A percentile compares a stretch with the other conserved stretches of the same genome.
These are phyloP conservation scores for Drosophila pseudotakahashii DNA, from an alignment of 2,888 invertebrate species.

Conservation along the genomic window DNA sequence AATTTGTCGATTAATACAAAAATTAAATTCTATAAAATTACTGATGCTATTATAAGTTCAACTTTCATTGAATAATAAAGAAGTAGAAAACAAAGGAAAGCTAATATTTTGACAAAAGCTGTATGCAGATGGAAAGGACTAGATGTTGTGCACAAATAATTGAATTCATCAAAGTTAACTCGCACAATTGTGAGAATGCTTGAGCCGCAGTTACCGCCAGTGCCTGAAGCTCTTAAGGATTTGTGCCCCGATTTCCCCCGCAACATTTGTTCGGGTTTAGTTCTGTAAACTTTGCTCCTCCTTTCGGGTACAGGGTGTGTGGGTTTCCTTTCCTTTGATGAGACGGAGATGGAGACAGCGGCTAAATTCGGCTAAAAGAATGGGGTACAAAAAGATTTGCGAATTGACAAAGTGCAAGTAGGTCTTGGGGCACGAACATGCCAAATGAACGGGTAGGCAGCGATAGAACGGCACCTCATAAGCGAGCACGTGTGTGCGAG, in stretches of 20 bases:
- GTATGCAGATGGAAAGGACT: slow-evolving; percentile 31
- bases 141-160: slow-evolving; percentile 66
- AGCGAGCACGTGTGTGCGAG: slow-evolving; percentile 30
- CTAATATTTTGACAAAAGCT: slow-evolving; percentile 24
- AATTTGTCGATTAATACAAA: too few species aligned
- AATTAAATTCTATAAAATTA: too few species aligned
- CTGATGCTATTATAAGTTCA: not conserved
- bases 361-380: slow-evolving; percentile 49
- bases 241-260: slow-evolving; percentile 34
- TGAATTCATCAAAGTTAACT: slow-evolving; percentile 81
- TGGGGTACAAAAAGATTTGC: slow-evolving; percentile 74
- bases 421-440: slow-evolving; percentile 57
- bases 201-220: slow-evolving; percentile 10
- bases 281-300: slow-evolving; percentile 62
- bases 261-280: slow-evolving; percentile 61
- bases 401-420: slow-evolving; percentile 77
- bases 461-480: slow-evolving; percentile 21
- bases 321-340: slow-evolving; percentile 71
- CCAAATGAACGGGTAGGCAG: slow-evolving; percentile 33
- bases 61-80: not conserved
- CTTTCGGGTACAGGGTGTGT: slow-evolving; percentile 3
- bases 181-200: slow-evolving; percentile 72
- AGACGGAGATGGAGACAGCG: slow-evolving; percentile 53
- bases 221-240: slow-evolving; percentile 27
- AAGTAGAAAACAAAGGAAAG: not conserved